A percentile compares a stretch with the other conserved stretches of the same genome.
Evolutionary conservation across 2,888 invertebrate genomes (phyloP).

Genomic region (Trissonchulus latispiculum): DNA sequence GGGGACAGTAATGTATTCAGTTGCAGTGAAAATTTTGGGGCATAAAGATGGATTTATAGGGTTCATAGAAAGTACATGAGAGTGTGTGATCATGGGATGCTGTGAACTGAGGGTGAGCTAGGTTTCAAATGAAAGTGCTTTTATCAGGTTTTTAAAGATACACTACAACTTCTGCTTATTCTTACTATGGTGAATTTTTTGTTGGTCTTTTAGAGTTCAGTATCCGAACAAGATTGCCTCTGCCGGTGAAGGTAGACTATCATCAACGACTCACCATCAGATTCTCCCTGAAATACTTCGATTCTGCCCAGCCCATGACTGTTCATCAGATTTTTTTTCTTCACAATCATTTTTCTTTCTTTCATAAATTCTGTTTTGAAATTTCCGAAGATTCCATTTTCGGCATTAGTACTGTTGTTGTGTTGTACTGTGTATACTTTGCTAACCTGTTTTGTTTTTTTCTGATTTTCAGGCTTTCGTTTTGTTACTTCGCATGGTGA

Average conservation of each 20-base stretch:
- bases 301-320: slow-evolving; percentile 56
- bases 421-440: too few relatives aligned
- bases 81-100: too few relatives aligned
- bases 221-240: slow-evolving; percentile 59
- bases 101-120: too few relatives aligned
- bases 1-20: too few relatives aligned
- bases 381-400: neutral
- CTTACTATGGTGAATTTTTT: too few relatives aligned
- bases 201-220: slow-evolving; percentile 5
- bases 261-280: slow-evolving; percentile 76
- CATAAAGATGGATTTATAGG: too few relatives aligned
- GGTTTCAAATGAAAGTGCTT: too few relatives aligned
- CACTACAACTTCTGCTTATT: too few relatives aligned
- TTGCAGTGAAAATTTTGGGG: too few relatives aligned
- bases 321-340: slow-evolving; percentile 55
- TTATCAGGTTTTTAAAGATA: too few relatives aligned
- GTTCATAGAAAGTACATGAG: too few relatives aligned
- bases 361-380: slow-evolving; percentile 33
- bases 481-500: slow-evolving; percentile 58
- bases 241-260: slow-evolving; percentile 68
- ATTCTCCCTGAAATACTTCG: slow-evolving; percentile 65
- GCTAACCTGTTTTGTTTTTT: slow-evolving; percentile 18
- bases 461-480: slow-evolving; percentile 83
- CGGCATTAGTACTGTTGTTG: too few relatives aligned
- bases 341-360: slow-evolving; percentile 47